Percentiles rank a stretch among this genome's conserved stretches.
Conservation (phyloP, 2,888 invertebrate species). For the Diabrotica balteata region DNA sequence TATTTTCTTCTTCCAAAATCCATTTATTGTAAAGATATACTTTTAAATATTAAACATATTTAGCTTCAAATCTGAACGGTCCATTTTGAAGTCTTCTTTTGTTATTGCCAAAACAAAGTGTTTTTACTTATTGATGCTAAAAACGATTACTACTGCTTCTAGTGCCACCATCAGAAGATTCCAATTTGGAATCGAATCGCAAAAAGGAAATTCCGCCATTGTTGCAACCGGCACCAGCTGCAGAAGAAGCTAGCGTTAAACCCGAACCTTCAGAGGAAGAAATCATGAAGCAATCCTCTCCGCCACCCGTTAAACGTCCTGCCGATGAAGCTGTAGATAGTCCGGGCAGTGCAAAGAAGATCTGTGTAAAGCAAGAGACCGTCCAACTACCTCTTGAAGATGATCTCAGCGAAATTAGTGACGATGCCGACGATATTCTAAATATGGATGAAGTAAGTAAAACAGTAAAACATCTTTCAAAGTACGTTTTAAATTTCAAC, state of each 20-base stretch:
- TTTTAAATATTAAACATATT: too few species aligned
- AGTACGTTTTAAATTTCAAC: conserved; percentile 2
- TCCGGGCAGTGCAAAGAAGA: conserved; percentile 61
- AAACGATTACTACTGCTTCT: too few species aligned
- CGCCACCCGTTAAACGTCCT: conserved; percentile 23
- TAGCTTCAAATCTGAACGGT: too few species aligned
- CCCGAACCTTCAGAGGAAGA: conserved; percentile 15
- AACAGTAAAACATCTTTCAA: conserved; percentile 1
- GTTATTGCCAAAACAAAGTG: too few species aligned
- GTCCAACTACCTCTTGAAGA: conserved; percentile 63
- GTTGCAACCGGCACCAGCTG: background rate
- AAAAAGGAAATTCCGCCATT: conserved; percentile 37
- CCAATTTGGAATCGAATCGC: conserved; percentile 40
- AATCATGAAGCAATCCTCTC: conserved; percentile 13
- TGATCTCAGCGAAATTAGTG: conserved; percentile 87
- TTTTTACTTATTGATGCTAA: too few species aligned
- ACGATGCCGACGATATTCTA: conserved; percentile 87
- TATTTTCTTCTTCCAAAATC: too few species aligned
- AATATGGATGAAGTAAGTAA: conserved; percentile 73
- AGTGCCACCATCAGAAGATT: conserved; percentile 38
- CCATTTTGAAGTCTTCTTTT: too few species aligned
- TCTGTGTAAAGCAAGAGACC: conserved; percentile 43
- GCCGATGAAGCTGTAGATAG: conserved; percentile 36
- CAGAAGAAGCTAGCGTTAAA: conserved; percentile 7
- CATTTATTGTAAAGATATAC: too few species aligned